Base-by-base conservation (phyloP, 2,888 invertebrate genomes). In the Rhamphomyia laevipes region DNA sequence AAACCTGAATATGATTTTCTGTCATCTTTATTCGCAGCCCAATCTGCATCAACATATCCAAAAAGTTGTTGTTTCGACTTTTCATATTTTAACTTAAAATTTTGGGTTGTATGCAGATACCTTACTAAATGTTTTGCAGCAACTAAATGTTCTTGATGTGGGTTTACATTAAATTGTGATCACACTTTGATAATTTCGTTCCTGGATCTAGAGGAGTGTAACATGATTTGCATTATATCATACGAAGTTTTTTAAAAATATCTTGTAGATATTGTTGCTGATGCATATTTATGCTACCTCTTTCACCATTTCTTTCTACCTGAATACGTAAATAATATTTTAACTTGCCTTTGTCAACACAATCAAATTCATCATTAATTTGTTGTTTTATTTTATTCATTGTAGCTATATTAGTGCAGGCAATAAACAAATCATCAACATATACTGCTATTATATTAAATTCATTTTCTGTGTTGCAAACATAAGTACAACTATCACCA, bases 41-140 rank as follows among this genome's bases (percentile, higher is more conserved):
- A 57, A 48, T 57, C 55, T 9, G 56, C 58, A 47, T 58, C 55
- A 5, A 52, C 52, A 31, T 49, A 58, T n/a, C 55, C 45, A 11
- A 23, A 27, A 18, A 57, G 33, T 12, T 40, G 48, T 21, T 52
- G 30, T 9, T 50, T 51, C 7, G 52, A 52, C 41, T 49, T 53
- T 4, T 13, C 40, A 49, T 50, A 59, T 33, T 49, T 51, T 2
- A 55, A 45, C 30, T 51, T 55, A 3, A 37, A 31, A 50, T 57
- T 46, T 2, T 45, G 47, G 9, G 52, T 55, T 21, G 46, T 50
- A 18, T 49, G 45, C 21, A 58, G 43, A 42, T 59, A 56, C 15
- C 55, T 50, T 15, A 59, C 37, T 23, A 59, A 27, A 40, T 53
- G 57, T 35, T 54, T 55, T 13, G 52, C 53, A 13, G 51, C 57